Evolutionary conservation across 2,113 vertebrate genomes (phyloP), one percentile per base, ranked within the genome.

Genomic region (Lethenteron reissneri): DNA sequence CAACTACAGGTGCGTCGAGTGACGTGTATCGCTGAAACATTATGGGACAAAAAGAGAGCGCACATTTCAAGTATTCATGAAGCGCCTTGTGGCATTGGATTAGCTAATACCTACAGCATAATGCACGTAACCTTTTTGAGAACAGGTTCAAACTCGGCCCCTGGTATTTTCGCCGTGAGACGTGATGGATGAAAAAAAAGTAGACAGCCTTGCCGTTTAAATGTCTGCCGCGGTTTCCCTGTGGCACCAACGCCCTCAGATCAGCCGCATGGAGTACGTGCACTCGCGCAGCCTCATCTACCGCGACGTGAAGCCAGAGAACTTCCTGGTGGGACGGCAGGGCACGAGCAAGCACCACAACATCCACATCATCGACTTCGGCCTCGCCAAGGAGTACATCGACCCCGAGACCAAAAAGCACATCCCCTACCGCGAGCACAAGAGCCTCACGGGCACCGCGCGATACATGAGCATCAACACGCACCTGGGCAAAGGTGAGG

Each of bases 391-490:
- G 85, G 94, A 99, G 75, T 99, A 97, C 80, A 89, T 99, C 64
- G 94, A 99, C 78, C 86, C 89, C 0, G 94, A 99, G 86, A 99
- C 94, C 82, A 97, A 99, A 90, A 99, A 97, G 85, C 94, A 99
- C 81, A 99, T 99, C 84, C 92, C 94, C 70, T 99, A 97, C 78
- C 83, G 92, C 81, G 94, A 99, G 76, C 92, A 99, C 80, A 99
- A 99, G 83, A 99, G 94, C 76, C 78, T 99, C 78, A 99, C 94
- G 58, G 94, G 94, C 76, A 99, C 94, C 1, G 94, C 94, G 1
- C 84, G 94, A 81, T 99, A 99, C 72, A 99, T 99, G 94, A 95
- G 90, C 78, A 97, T 99, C 80, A 99, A 97, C 78, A 99, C 94
- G 1, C 94, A 99, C 78, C 85, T 99, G 74, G 92, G 94, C 75